Evolutionary conservation across 2,888 invertebrate species (phyloP).

Genomic region (Rhorus exstirpatorius): DNA sequence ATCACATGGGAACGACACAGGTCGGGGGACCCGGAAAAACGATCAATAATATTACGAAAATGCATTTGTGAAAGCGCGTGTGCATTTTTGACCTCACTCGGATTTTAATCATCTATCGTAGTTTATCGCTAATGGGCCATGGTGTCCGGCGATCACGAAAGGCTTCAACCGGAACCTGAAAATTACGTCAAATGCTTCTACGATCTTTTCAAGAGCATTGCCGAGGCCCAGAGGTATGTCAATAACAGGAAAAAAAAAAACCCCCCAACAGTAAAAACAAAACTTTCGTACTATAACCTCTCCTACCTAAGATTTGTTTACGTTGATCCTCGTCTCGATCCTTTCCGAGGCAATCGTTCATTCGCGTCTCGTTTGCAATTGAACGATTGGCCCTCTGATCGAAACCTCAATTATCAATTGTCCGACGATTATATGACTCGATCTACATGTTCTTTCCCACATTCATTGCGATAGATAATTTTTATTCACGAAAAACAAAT

Average conservation of each 20-base stretch:
- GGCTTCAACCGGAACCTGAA: constrained; percentile 86
- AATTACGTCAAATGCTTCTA: constrained; percentile 86
- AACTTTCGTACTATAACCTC: constrained; percentile 79
- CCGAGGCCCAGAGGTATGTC: constrained; percentile 86
- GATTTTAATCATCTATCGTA: constrained; percentile 26
- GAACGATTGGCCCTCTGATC: constrained; percentile 58
- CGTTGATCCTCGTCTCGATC: constrained; percentile 72
- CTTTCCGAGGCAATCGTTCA: constrained; percentile 20
- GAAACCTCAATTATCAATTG: constrained; percentile 3
- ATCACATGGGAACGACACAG: constrained; percentile 66
- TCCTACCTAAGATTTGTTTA: constrained; percentile 79
- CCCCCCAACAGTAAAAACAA: constrained; percentile 37
- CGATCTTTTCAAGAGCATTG: constrained; percentile 86
- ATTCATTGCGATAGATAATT: not conserved
- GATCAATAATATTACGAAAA: constrained; percentile 85
- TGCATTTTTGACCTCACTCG: constrained; percentile 70
- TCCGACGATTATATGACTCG: not conserved
- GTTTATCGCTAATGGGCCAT: constrained; percentile 75
- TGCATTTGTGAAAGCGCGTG: constrained; percentile 81
- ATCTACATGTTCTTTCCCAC: not conserved
- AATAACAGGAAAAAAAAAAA: constrained; percentile 42
- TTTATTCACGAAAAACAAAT: not conserved
- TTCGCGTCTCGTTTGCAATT: constrained; percentile 55
- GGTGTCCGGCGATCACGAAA: constrained; percentile 82
- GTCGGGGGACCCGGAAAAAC: constrained; percentile 72